Percentiles rank a stretch among this genome's conserved stretches.
Evolutionary conservation across 2,888 invertebrate genomes (phyloP).

Genomic region (Acanthosoma haemorrhoidale): DNA sequence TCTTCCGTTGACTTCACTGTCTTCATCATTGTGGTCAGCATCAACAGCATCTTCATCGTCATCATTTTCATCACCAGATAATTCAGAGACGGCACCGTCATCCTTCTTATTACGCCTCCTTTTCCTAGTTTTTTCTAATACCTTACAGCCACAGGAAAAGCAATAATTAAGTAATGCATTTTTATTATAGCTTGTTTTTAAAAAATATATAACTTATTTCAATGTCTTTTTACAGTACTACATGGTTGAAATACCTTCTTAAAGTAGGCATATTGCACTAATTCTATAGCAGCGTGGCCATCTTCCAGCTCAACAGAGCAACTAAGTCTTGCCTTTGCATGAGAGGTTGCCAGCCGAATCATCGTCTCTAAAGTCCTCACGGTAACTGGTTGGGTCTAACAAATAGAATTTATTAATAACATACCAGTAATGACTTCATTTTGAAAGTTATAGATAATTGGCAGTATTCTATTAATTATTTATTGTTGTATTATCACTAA

Average conservation of each 20-base stretch:
- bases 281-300: constrained; percentile 84
- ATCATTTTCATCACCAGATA: constrained; percentile 43
- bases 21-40: constrained; percentile 12
- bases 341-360: constrained; percentile 94
- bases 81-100: constrained; percentile 45
- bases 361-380: constrained; percentile 93
- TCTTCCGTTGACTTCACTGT: constrained; percentile 7
- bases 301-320: constrained; percentile 77
- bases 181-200: neutral
- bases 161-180: neutral
- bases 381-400: constrained; percentile 93
- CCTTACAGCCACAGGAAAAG: constrained; percentile 44
- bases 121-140: constrained; percentile 67
- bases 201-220: neutral
- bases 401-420: constrained; percentile 8
- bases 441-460: neutral
- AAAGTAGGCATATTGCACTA: constrained; percentile 93
- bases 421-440: neutral
- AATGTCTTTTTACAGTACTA: neutral
- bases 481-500: neutral
- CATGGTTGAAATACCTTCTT: constrained; percentile 63
- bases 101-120: constrained; percentile 55
- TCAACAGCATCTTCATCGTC: constrained; percentile 40
- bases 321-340: constrained; percentile 90
- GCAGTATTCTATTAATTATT: neutral